Base-by-base conservation (phyloP, 2,888 invertebrate species). In the Tineola bisselliella region DNA sequence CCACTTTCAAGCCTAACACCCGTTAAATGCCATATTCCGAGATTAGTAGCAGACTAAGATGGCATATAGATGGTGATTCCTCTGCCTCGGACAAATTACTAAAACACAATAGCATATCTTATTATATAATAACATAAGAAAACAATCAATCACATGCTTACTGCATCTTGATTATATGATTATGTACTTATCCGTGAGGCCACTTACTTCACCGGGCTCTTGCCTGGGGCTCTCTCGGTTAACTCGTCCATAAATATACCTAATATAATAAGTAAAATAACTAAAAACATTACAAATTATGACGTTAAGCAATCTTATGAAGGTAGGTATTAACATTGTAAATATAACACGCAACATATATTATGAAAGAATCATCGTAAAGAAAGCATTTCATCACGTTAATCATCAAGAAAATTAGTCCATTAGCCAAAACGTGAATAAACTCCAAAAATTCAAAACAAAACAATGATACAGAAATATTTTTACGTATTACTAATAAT, bases 161-260 rank as follows among this genome's bases (percentile, higher is more conserved):
- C 69, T 65, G 73, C 72, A 70, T 71, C 75, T 76, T 75, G 76
- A 79, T 80, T 78, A 76, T 80, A 71, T 77, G 76, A 79, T 82
- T 79, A 81, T 77, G 72, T 67, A 68, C 73, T 76, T 74, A 73
- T 68, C 70, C 30, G n/a, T 33, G 33, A 19, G 58, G 17, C 33
- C 33, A 33, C 58, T 58, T 58, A 58, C 30, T 58, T 13, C 13
- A 19, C 15, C 17, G 33, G 5, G 58, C 58, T 58, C 58, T 58
- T 17, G 58, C 58, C 58, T 33, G 8, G 15, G 58, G 58, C 58
- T 13, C 25, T 54, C 54, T 25, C 54, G 54, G 12, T 25, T 54
- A 18, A 54, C 54, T 54, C 54, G 54, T 5, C 19, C 52, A 52
- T 25, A 25, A 54, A 54, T 25, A 54, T 48, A 48, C 48, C 48